Base-by-base conservation (phyloP, 2,888 invertebrate genomes). In the Orthosia gracilis region DNA sequence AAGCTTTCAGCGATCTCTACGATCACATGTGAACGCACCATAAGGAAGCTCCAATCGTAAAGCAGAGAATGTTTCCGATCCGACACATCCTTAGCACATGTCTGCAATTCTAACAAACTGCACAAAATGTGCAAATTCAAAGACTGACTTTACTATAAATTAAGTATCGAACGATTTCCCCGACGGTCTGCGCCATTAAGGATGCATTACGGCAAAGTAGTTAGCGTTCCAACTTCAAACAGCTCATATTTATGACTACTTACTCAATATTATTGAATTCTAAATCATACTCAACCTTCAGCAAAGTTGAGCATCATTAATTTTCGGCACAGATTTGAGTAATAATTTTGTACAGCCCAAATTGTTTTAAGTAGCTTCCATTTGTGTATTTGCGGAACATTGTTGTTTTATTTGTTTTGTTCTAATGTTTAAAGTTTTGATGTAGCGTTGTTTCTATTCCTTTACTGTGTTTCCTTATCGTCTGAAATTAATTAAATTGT, bases 401-500 rank as follows among this genome's bases (percentile, higher is more conserved):
- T 45, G 26, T 65, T 62, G 47, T 62, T 82, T 82, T 40, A 62
- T 78, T 62, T 62, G n/a, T 50, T 64, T 82, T 82, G 23, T 40
- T 1, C 57, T 12, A n/a, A 52, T 21, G 49, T 59, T 62, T 45
- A 23, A 52, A 52, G 18, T 66, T 82, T 83, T 78, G 83, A 78
- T 78, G 61, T 62, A 49, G 23, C 63, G 59, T 55, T 76, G n/a
- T 66, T 68, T 68, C 26, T 57, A 69, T 77, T 62, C 82, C 13
- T 61, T 78, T 31, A 23, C 58, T 12, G 45, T 65, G 47, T 78
- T 82, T 70, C 50, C 55, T 64, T 79, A 40, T 71, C 55, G 18
- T n/a, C 26, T 23, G 18, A 66, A 82, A 67, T 67, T 78, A 80
- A 78, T 78, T 72, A 72, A 67, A 72, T 64, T 71, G 58, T 64